Evolutionary conservation across 2,113 vertebrate species (phyloP).

Genomic region (Rhynchomys soricoides): DNA sequence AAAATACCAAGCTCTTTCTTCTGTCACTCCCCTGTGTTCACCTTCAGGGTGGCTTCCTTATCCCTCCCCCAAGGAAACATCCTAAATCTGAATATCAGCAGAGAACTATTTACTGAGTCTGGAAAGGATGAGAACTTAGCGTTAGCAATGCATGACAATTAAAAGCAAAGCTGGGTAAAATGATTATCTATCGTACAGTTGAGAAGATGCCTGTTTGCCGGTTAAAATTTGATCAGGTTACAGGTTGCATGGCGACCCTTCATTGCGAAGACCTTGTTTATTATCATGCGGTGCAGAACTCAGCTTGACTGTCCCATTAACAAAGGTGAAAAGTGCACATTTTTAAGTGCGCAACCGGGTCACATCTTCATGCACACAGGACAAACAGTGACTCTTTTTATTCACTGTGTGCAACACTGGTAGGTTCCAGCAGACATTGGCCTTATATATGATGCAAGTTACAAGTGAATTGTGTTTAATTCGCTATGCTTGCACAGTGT

Average conservation of each 20-base stretch:
- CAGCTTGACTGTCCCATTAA: neutral
- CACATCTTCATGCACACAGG: neutral
- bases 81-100: conserved; percentile 42
- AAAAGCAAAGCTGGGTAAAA: conserved; percentile 3
- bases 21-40: neutral
- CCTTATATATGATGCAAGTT: neutral
- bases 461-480: neutral
- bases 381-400: neutral
- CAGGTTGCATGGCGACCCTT: neutral
- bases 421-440: neutral
- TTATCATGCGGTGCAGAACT: neutral
- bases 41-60: conserved; percentile 52
- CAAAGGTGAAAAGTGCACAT: neutral
- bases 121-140: conserved; percentile 12
- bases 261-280: neutral
- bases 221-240: neutral
- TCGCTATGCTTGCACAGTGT: neutral
- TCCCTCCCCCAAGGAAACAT: conserved; percentile 26
- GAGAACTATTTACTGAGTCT: neutral
- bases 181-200: neutral
- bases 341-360: neutral
- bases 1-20: conserved; percentile 40
- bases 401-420: neutral
- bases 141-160: neutral
- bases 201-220: neutral